phyloP scores from a whole-genome alignment of 2,797 vertebrate species.

The Cirrhinus mrigala region DNA sequence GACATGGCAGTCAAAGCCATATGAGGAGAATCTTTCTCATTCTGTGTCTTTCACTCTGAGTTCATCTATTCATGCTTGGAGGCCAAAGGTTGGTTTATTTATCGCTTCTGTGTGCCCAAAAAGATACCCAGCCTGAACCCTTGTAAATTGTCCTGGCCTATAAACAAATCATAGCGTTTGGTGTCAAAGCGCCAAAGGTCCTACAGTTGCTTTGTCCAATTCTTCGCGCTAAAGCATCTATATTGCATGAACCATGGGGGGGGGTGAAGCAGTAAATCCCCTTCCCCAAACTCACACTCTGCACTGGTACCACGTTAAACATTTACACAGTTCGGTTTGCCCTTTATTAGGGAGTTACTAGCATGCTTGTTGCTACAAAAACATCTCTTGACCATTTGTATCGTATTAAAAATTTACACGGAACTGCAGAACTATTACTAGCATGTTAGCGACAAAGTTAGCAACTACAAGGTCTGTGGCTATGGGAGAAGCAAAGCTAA shows the following conservation, averaged over 20 bases:
- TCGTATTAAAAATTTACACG: slow-evolving; percentile 77
- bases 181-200: slow-evolving; percentile 22
- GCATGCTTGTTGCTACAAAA: slow-evolving; percentile 74
- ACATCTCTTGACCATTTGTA: slow-evolving; percentile 65
- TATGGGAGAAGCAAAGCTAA: slow-evolving; percentile 73
- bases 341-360: slow-evolving; percentile 73
- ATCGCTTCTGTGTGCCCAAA: slow-evolving; percentile 27
- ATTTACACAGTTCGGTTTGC: slow-evolving; percentile 69
- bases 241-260: neutral
- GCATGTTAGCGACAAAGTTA: slow-evolving; percentile 66
- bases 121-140: slow-evolving; percentile 34
- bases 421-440: slow-evolving; percentile 74
- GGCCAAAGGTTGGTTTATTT: slow-evolving; percentile 23
- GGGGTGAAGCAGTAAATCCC: slow-evolving; percentile 45
- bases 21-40: slow-evolving; percentile 75
- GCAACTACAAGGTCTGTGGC: slow-evolving; percentile 65
- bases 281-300: slow-evolving; percentile 41
- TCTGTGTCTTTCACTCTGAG: slow-evolving; percentile 31
- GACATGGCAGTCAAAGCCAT: slow-evolving; percentile 80
- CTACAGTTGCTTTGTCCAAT: slow-evolving; percentile 19
- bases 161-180: neutral
- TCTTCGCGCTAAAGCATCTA: neutral
- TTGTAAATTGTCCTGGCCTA: slow-evolving; percentile 25
- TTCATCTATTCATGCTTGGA: slow-evolving; percentile 37
- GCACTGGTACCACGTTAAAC: slow-evolving; percentile 68